Evolutionary conservation across 2,797 vertebrate species (phyloP), one percentile per base, ranked within the genome.

Genomic region (Hydrolagus colliei): DNA sequence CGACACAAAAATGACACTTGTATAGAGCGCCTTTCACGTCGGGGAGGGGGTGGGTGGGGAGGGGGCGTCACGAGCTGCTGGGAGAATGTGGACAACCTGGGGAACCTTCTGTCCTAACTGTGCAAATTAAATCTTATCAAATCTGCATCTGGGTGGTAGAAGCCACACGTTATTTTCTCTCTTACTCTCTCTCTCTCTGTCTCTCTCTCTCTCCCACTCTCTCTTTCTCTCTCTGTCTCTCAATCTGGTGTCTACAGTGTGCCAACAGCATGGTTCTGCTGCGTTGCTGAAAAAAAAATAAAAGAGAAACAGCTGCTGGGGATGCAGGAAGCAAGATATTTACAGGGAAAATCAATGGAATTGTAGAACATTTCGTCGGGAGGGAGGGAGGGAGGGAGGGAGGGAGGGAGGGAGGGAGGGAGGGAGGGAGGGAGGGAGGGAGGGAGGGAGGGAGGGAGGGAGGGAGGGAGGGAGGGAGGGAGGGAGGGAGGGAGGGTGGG

Each of bases 61-160:
- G 41, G 6, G 41, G 41, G 6, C 41, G 41, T 52, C 41, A 3
- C 41, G 41, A 52, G 41, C 3, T 6, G 3, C 6, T 52, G 41
- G 41, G 41, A 52, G 41, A 52, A 52, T 16, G 13, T 18, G 22
- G 22, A 18, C 27, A 82, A 68, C 35, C 62, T 62, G 32, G 62
- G 62, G 35, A 16, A 14, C 20, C 63, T 35, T 68, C 89, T 88
- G 87, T 86, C 86, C 87, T 87, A 86, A 71, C 86, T 87, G 87
- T 84, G 88, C 89, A 87, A 52, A 86, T 90, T 88, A 86, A 87
- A 89, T 90, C 87, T 87, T 68, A 86, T 86, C 84, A 73, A 75
- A 80, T 73, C 59, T 74, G 75, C 74, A 87, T 89, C 87, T 87
- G 88, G 86, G 87, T 88, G 88, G 88, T 91, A 88, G 86, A 87